Percentiles rank a stretch among this genome's conserved stretches.
Conservation (phyloP, 2,888 invertebrate genomes). For the Hyppa rectilinea region DNA sequence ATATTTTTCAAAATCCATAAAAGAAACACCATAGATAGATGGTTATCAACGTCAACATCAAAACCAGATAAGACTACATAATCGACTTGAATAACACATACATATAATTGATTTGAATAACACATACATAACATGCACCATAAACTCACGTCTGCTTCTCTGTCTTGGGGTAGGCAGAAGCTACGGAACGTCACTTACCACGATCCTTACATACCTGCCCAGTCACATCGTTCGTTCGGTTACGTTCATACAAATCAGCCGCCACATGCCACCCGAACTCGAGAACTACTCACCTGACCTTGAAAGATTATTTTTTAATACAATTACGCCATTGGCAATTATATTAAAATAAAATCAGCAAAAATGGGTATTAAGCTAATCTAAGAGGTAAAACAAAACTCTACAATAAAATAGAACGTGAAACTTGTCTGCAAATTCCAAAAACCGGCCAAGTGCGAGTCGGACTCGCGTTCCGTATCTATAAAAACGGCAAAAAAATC, state of each 20-base stretch:
- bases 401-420: not conserved
- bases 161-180: not conserved
- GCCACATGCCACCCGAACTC: no score
- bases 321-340: not conserved
- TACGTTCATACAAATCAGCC: no score
- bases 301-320: not conserved
- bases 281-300: not conserved
- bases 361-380: not conserved
- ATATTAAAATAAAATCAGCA: not conserved
- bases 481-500: no score
- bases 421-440: no score
- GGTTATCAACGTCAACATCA: no score
- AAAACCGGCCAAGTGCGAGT: no score
- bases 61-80: no score
- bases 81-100: no score
- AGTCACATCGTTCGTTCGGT: not conserved
- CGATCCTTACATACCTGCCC: not conserved
- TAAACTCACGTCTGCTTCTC: no score
- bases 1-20: not conserved
- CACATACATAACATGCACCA: no score
- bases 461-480: no score
- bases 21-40: not conserved
- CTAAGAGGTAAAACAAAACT: not conserved
- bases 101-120: not conserved
- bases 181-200: not conserved